phyloP scores from a whole-genome alignment of 2,888 invertebrate species.

The Balanococcus diminutus region DNA sequence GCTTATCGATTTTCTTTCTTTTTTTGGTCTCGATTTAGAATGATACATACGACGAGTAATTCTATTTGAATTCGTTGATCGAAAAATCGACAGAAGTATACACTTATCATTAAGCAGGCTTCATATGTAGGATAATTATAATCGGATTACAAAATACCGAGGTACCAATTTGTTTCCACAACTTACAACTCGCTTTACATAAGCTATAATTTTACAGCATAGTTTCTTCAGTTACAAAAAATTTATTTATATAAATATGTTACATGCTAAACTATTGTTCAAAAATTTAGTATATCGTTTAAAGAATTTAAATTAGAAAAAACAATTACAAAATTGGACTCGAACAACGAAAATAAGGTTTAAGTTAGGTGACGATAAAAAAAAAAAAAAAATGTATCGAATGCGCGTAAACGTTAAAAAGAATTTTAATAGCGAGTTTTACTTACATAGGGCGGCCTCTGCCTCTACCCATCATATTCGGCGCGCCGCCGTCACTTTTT shows the following conservation, averaged over 20 bases:
- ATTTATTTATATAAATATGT: not conserved
- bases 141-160: too few relatives aligned
- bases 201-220: too few relatives aligned
- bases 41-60: too few relatives aligned
- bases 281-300: not conserved
- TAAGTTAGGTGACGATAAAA: not conserved
- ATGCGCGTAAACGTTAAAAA: not conserved
- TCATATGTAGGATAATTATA: too few relatives aligned
- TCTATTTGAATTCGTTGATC: too few relatives aligned
- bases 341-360: not conserved
- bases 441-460: constrained; percentile 71
- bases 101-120: too few relatives aligned
- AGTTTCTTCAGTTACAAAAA: not conserved
- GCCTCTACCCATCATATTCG: constrained; percentile 67
- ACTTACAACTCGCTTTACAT: too few relatives aligned
- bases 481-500: constrained; percentile 63
- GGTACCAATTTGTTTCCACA: too few relatives aligned
- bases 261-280: not conserved
- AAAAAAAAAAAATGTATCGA: not conserved
- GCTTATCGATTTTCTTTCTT: too few relatives aligned
- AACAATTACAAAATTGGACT: not conserved
- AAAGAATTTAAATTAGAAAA: not conserved
- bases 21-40: too few relatives aligned
- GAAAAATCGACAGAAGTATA: too few relatives aligned
- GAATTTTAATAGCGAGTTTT: not conserved